These are phyloP conservation scores for Mellivora capensis DNA, from an alignment of 2,113 vertebrate species.

Conservation along the genomic window DNA sequence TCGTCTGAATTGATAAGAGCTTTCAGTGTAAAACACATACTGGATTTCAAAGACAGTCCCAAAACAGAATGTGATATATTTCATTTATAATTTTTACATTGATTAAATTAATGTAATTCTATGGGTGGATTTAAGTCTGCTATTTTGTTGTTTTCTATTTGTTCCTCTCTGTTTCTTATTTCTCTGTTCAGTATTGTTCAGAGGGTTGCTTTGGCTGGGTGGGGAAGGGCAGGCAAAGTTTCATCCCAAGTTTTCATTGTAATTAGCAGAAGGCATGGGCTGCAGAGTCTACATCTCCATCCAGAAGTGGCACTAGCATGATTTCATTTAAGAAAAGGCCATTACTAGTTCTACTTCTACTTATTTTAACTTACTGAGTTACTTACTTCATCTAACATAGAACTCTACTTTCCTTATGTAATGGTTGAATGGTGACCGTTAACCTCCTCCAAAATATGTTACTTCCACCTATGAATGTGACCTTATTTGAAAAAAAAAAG, in stretches of 20 bases:
- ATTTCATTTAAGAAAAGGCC: background rate
- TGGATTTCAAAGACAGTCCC: background rate
- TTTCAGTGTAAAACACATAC: background rate
- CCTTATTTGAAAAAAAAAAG: no score
- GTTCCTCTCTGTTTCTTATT: background rate
- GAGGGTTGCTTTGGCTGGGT: background rate
- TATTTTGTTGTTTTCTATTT: background rate
- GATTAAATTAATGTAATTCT: background rate
- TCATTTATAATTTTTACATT: background rate
- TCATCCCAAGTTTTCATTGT: background rate
- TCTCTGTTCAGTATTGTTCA: background rate
- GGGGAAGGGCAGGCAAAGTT: background rate
- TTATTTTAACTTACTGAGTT: background rate
- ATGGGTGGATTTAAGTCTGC: background rate
- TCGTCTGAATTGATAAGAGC: background rate
- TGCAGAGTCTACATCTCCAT: background rate
- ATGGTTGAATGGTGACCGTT: background rate
- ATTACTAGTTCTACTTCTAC: background rate
- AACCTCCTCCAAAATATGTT: background rate
- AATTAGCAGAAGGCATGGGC: background rate
- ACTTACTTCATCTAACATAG: background rate
- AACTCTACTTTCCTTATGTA: background rate
- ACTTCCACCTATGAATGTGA: background rate
- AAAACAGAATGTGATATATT: background rate
- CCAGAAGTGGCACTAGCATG: background rate